Conservation (phyloP, 23 tunicate species). For the Botrylloides violaceus region DNA sequence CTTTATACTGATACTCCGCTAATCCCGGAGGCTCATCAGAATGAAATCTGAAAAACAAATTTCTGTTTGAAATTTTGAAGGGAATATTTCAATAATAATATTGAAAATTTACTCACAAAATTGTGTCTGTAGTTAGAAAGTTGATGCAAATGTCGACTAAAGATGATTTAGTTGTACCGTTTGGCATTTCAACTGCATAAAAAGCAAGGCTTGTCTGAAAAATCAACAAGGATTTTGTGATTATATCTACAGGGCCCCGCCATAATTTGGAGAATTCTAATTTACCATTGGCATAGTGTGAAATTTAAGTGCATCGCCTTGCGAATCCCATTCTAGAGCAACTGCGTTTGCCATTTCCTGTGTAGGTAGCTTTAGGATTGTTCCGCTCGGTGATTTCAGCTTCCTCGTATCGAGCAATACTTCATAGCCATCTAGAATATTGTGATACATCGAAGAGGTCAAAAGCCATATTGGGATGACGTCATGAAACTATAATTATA, state of each 20-base stretch:
- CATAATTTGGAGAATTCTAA: no score
- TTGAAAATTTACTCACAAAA: conserved; percentile 45
- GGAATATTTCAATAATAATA: background rate
- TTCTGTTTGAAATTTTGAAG: background rate
- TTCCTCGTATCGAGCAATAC: conserved; percentile 57
- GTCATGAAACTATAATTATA: no score
- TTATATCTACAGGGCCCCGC: no score
- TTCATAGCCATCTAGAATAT: conserved; percentile 48
- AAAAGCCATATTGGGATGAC: no score
- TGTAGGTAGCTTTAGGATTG: conserved; percentile 39
- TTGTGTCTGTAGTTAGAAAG: conserved; percentile 68
- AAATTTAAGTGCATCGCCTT: conserved; percentile 32
- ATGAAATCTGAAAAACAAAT: conserved; percentile 24
- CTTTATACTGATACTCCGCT: conserved; percentile 30
- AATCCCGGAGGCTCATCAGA: conserved; percentile 55
- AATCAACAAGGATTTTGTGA: no score
- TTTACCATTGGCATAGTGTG: conserved; percentile 81
- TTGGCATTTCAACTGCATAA: conserved; percentile 35
- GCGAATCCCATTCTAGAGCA: conserved; percentile 71
- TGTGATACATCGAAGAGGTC: no score
- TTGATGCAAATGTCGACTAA: conserved; percentile 30
- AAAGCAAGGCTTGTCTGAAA: conserved; percentile 67
- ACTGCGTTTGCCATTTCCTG: conserved; percentile 77
- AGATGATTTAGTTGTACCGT: conserved; percentile 18
- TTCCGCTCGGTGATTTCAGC: conserved; percentile 53